A percentile compares a stretch with the other conserved stretches of the same genome.
These are phyloP conservation scores for Xestia sexstrigata DNA, from an alignment of 2,888 invertebrate genomes.

Conservation along the genomic window DNA sequence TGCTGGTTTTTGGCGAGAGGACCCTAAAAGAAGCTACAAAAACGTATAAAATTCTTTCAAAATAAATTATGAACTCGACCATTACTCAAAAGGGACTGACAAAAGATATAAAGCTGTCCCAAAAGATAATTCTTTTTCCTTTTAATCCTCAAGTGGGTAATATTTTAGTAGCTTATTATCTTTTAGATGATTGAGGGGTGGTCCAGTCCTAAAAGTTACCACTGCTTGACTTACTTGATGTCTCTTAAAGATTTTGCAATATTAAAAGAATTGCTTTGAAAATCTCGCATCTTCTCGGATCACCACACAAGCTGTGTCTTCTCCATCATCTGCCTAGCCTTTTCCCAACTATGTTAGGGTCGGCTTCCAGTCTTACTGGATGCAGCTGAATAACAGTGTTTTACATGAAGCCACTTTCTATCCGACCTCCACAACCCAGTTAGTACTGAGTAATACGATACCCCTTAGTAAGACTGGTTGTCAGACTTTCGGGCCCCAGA, in stretches of 20 bases:
- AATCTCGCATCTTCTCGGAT: too few species aligned
- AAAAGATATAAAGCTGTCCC: constrained; percentile 44
- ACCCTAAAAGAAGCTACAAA: background rate
- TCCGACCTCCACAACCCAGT: too few species aligned
- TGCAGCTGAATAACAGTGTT: too few species aligned
- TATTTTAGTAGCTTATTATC: constrained; percentile 57
- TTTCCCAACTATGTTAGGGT: too few species aligned
- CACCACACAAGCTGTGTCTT: too few species aligned
- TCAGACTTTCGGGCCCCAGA: too few species aligned
- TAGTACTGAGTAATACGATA: too few species aligned
- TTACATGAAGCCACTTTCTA: too few species aligned
- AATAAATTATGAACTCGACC: constrained; percentile 24
- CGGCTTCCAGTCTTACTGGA: too few species aligned
- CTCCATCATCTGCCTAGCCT: too few species aligned
- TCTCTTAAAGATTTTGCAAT: background rate
- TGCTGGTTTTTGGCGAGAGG: background rate
- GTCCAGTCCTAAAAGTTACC: constrained; percentile 10
- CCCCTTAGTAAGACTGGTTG: too few species aligned
- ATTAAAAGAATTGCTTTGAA: background rate
- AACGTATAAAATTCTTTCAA: constrained; percentile 21
- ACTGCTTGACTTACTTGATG: background rate
- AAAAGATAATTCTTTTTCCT: constrained; percentile 49
- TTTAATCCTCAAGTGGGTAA: constrained; percentile 54
- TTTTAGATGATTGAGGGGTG: constrained; percentile 41
- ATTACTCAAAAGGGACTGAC: constrained; percentile 46